phyloP scores from a whole-genome alignment of 2,797 vertebrate genomes.

The Otus scops region DNA sequence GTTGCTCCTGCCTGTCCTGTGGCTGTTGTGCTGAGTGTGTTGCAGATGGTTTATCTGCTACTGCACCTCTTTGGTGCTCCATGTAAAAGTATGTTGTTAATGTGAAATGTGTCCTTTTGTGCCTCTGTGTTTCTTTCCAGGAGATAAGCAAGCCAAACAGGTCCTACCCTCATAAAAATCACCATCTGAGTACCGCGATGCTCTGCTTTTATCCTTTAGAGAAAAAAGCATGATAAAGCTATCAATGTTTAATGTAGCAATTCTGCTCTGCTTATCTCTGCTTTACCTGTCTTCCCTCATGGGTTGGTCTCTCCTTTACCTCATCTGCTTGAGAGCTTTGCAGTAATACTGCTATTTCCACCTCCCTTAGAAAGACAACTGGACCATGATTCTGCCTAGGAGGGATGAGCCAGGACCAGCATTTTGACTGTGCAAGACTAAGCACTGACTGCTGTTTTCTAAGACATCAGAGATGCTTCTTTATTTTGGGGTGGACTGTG shows the following conservation, averaged over 20 bases:
- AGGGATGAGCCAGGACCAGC: not conserved
- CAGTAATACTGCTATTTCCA: not conserved
- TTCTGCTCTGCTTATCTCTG: not conserved
- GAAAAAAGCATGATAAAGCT: not conserved
- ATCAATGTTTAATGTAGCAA: slow-evolving; percentile 16
- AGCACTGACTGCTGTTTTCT: not conserved
- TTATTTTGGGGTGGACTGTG: not conserved
- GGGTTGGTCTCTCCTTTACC: not conserved
- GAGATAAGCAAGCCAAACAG: not conserved
- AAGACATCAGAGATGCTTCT: not conserved
- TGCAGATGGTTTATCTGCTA: not conserved
- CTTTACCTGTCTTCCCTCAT: not conserved
- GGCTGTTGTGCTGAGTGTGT: not conserved
- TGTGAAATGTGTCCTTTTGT: not conserved
- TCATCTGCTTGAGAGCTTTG: slow-evolving; percentile 35
- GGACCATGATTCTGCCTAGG: not conserved
- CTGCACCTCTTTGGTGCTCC: not conserved
- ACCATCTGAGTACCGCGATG: not conserved
- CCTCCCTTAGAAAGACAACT: not conserved
- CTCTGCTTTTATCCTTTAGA: not conserved
- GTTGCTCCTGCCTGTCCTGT: not conserved
- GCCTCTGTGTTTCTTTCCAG: not conserved
- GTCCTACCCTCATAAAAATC: not conserved
- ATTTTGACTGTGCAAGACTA: not conserved
- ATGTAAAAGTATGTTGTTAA: not conserved